These are phyloP conservation scores for Eudasyphora cyanicolor DNA, from an alignment of 2,888 invertebrate genomes.

Conservation along the genomic window DNA sequence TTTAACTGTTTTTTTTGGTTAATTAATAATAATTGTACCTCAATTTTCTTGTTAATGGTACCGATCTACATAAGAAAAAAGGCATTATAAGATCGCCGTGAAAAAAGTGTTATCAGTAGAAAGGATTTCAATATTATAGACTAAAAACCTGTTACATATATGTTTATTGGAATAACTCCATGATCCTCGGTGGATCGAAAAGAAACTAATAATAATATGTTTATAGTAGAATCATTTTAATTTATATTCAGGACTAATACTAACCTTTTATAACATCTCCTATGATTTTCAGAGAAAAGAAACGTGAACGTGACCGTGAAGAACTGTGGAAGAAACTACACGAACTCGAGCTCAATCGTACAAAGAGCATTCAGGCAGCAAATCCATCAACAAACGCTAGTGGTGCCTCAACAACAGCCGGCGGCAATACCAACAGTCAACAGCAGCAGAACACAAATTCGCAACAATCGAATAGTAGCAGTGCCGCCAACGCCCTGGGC, in stretches of 20 bases:
- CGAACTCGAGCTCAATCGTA: slow-evolving; percentile 89
- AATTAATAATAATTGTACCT: too few species aligned
- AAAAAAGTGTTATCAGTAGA: too few species aligned
- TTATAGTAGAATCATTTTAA: not conserved
- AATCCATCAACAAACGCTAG: slow-evolving; percentile 69
- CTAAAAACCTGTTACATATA: too few species aligned
- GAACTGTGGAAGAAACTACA: slow-evolving; percentile 98
- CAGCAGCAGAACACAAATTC: slow-evolving; percentile 74
- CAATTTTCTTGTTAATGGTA: too few species aligned
- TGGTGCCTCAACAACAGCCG: slow-evolving; percentile 71
- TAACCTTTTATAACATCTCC: too few species aligned
- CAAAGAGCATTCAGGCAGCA: slow-evolving; percentile 74
- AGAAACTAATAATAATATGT: too few species aligned
- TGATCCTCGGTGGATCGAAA: too few species aligned
- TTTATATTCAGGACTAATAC: not conserved
- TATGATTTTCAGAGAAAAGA: slow-evolving; percentile 79
- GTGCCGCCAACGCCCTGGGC: slow-evolving; percentile 70
- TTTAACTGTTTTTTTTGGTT: too few species aligned
- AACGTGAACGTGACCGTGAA: slow-evolving; percentile 94
- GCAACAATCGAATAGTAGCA: slow-evolving; percentile 78
- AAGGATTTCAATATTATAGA: too few species aligned
- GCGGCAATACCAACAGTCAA: slow-evolving; percentile 67
- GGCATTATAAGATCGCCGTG: too few species aligned
- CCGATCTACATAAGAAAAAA: too few species aligned
- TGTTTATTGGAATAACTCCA: too few species aligned